Base-by-base conservation (phyloP, 2,113 vertebrate genomes). In the Orientallactaga bullata region DNA sequence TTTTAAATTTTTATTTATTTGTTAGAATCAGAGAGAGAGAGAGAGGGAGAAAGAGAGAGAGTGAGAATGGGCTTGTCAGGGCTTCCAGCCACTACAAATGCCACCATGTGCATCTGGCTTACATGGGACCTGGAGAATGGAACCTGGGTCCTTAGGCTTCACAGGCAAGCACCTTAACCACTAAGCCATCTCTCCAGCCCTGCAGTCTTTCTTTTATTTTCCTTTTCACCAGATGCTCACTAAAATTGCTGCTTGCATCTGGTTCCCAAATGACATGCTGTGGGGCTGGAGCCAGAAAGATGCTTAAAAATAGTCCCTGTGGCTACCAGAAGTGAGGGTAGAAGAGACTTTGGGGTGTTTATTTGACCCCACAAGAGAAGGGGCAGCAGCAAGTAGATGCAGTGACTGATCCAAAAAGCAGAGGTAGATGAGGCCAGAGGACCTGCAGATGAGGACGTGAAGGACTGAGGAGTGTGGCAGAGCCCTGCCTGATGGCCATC, bases 281-380 rank as follows among this genome's bases (percentile, higher is more conserved):
- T 35, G 63, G 69, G 18, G n/a, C 20, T 10, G 47, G 78, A 86
- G 74, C 4, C 63, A 51, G 82, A n/a, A 21, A 78, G 18, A 18
- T 76, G 39, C 69, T 77, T 78, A 81, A 71, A 89, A 91, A 94
- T 81, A 61, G 78, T 77, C 69, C 30, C 30, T 4, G n/a, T 83
- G 51, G 61, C 58, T 65, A 73, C 82, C 55, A 39, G 21, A 17
- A 68, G 55, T 1, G 7, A 20, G 26, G 71, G 18, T 5, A 18
- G 63, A n/a, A 77, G 12, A 39, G 66, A 55, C 68, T 74, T 47
- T 78, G 20, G n/a, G 72, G 51, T 85, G 13, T 42, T 55, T 66
- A 20, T 83, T 66, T 30, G 16, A 4, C 71, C 66, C 39, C 47
- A 72, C 37, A 6, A 74, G 82, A 58, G 24, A 0, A 28, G 17